These are phyloP conservation scores for Peromyscus polionotus DNA, from an alignment of 2,113 vertebrate genomes.

Conservation along the genomic window DNA sequence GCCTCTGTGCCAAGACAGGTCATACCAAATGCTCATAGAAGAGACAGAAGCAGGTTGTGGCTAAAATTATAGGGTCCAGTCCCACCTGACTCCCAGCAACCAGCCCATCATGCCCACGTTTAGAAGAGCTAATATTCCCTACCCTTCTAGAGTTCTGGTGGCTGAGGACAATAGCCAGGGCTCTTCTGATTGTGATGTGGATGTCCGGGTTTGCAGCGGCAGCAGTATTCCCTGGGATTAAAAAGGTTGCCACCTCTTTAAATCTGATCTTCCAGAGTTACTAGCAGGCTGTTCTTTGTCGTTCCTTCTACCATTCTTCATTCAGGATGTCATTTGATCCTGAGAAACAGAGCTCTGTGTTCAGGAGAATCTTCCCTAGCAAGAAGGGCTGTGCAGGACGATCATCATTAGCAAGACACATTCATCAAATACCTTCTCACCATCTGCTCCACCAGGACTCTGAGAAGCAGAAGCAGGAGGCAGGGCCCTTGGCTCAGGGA, in stretches of 20 bases:
- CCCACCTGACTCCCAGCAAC: slow-evolving; percentile 35
- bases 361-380: slow-evolving; percentile 52
- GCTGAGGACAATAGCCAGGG: slow-evolving; percentile 18
- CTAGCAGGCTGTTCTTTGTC: slow-evolving; percentile 48
- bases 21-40: slow-evolving; percentile 65
- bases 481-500: neutral
- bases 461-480: neutral
- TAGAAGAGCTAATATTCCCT: slow-evolving; percentile 67
- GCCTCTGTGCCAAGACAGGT: slow-evolving; percentile 49
- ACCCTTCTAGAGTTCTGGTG: slow-evolving; percentile 44
- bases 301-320: slow-evolving; percentile 55
- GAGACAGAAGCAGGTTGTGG: slow-evolving; percentile 14
- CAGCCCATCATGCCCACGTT: slow-evolving; percentile 26
- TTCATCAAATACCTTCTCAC: slow-evolving; percentile 19
- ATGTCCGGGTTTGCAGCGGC: neutral
- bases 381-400: neutral
- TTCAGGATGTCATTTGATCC: slow-evolving; percentile 60
- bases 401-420: slow-evolving; percentile 24
- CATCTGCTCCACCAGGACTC: neutral
- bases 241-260: slow-evolving; percentile 17
- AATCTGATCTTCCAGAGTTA: slow-evolving; percentile 68
- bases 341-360: slow-evolving; percentile 46
- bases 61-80: slow-evolving; percentile 31
- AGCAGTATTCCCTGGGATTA: slow-evolving; percentile 56
- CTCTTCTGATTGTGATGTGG: neutral